Evolutionary conservation across 2,888 invertebrate genomes (phyloP), one percentile per base, ranked within the genome.

Genomic region (Venustoraphidia nigricollis): DNA sequence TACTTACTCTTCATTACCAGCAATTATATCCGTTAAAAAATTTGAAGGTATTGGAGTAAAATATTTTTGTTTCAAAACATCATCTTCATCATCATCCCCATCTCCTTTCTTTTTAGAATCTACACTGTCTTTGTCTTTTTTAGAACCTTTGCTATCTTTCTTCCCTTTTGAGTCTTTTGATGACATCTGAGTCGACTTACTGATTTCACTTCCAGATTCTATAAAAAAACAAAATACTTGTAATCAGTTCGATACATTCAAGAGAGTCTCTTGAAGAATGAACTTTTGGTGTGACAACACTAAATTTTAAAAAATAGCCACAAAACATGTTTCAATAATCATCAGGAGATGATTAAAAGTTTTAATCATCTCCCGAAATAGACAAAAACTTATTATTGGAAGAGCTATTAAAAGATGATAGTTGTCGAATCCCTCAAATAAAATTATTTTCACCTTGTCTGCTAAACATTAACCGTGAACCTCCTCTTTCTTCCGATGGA

Each of bases 401-500:
- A 27, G 3, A 27, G 3, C 3, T 27, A 17, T 17, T 17, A 4
- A 4, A 17, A 17, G 4, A 4, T 17, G 17, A 17, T 17, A 3
- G 17, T 2, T 17, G 4, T 2, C 4, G 27, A 6, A 3, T 5
- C 1, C 27, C 27, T 6, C 27, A 3, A 27, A 27, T 27, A 27
- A 27, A 27, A 27, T 5, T 27, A 27, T 27, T 27, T 27, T 27
- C 53, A 76, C 79, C 85, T 68, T 84, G 83, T 57, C 86, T 70
- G 56, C 84, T 86, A 54, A 92, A 83, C 66, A 94, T 80, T 52
- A 85, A 73, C 55, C 85, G 74, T 1, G 93, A 93, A 0, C 93
- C 92, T 8, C 93, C 93, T 56, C 86, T 82, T 59, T 95, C 94
- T 53, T 86, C 90, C 3, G 89, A 83, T 0, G 95, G 95, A 58